phyloP scores from a whole-genome alignment of 1,140 invertebrate genomes.

The Drosophila albomicans region DNA sequence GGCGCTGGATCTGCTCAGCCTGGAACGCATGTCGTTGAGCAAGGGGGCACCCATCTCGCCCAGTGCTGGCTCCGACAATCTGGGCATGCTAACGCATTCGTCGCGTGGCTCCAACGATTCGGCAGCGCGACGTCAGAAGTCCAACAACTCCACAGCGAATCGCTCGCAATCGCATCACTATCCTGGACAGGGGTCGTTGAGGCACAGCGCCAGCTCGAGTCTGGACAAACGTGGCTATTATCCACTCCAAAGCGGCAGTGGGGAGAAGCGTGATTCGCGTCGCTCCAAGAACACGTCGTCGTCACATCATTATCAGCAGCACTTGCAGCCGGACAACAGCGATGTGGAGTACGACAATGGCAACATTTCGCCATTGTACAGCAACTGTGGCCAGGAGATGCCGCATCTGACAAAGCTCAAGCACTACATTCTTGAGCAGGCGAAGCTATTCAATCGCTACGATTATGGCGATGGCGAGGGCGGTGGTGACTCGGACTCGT shows the following conservation, averaged over 20 bases:
- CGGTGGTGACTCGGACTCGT: conserved; percentile 89
- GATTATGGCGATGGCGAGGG: conserved; percentile 85
- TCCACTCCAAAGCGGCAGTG: conserved; percentile 85
- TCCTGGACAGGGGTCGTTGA: conserved; percentile 62
- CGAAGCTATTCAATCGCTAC: conserved; percentile 90
- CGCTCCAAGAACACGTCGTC: conserved; percentile 54
- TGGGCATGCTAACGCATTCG: conserved; percentile 78
- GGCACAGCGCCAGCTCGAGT: conserved; percentile 75
- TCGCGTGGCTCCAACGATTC: conserved; percentile 79
- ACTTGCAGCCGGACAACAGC: conserved; percentile 71
- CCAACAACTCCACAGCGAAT: conserved; percentile 69
- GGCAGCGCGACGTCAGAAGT: conserved; percentile 65
- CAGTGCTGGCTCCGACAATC: conserved; percentile 63
- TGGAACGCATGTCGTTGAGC: conserved; percentile 70
- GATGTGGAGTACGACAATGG: conserved; percentile 87
- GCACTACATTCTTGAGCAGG: conserved; percentile 95
- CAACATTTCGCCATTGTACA: conserved; percentile 89
- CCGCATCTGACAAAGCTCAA: conserved; percentile 92
- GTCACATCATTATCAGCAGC: conserved; percentile 53
- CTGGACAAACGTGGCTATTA: conserved; percentile 85
- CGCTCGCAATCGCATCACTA: conserved; percentile 65
- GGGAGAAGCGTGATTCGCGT: conserved; percentile 74
- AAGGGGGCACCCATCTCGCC: conserved; percentile 71
- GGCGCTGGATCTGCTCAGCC: conserved; percentile 67
- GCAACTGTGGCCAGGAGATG: conserved; percentile 90